Conservation (phyloP, 2,797 vertebrate species). For the Dryobates pubescens region DNA sequence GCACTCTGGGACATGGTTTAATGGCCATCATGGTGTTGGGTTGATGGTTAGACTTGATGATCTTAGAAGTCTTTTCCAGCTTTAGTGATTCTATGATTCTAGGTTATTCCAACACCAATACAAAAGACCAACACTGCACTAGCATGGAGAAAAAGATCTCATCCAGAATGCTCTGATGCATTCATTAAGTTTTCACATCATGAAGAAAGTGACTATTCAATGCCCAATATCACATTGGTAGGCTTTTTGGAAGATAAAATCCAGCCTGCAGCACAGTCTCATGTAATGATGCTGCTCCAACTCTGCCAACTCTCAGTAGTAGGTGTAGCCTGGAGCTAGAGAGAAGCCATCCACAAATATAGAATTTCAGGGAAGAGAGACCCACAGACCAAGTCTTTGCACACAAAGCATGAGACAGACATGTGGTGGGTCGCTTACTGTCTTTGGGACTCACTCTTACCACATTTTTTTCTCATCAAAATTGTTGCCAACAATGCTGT, state of each 20-base stretch:
- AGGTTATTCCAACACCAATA: background rate
- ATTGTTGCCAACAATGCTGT: fast-evolving
- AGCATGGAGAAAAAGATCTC: background rate
- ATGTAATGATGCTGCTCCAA: fast-evolving
- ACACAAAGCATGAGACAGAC: fast-evolving
- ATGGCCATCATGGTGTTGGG: no score
- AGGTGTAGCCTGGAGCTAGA: background rate
- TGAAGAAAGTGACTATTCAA: background rate
- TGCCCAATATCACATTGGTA: background rate
- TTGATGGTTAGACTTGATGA: no score
- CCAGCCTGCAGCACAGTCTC: background rate
- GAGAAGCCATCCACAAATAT: background rate
- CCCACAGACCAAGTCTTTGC: fast-evolving
- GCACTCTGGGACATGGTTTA: no score
- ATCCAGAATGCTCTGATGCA: background rate
- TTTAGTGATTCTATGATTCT: no score
- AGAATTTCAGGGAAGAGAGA: background rate
- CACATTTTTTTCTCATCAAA: background rate
- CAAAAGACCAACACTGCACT: background rate
- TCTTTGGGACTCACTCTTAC: background rate
- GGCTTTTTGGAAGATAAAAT: background rate
- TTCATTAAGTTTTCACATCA: background rate
- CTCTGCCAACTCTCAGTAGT: background rate
- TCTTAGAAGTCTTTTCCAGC: no score
- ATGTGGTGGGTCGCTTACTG: background rate